phyloP scores from a whole-genome alignment of 2,888 invertebrate species.

The Drosophila quinaria region DNA sequence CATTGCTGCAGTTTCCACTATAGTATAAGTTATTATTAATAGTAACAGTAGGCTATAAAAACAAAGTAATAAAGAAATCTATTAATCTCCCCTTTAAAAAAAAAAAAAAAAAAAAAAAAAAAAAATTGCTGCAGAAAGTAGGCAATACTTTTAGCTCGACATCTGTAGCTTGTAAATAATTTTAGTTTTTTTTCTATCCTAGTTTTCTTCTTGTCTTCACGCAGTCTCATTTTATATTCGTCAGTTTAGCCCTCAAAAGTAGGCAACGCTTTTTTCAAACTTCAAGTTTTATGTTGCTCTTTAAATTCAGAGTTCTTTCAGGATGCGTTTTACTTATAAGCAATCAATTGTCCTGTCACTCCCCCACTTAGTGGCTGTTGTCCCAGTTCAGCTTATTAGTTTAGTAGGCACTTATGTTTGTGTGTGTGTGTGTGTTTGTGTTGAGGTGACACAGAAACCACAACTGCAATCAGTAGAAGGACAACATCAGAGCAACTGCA shows the following conservation, averaged over 20 bases:
- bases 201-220: too few relatives aligned
- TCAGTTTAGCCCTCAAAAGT: neutral
- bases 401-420: conserved; percentile 26
- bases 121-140: neutral
- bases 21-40: too few relatives aligned
- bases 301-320: neutral
- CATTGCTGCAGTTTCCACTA: neutral
- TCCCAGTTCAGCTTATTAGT: conserved; percentile 51
- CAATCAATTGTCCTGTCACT: neutral
- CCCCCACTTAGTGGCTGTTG: conserved; percentile 25
- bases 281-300: neutral
- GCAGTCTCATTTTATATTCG: too few relatives aligned
- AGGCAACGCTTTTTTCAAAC: conserved; percentile 1
- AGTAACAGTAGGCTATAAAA: too few relatives aligned
- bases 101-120: too few relatives aligned
- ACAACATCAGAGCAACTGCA: conserved; percentile 49
- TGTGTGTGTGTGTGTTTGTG: conserved; percentile 9
- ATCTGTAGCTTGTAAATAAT: too few relatives aligned
- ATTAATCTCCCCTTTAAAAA: too few relatives aligned
- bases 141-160: neutral
- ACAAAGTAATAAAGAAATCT: too few relatives aligned
- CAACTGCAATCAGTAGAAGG: conserved; percentile 49
- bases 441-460: conserved; percentile 34
- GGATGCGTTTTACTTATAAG: neutral
- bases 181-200: too few relatives aligned